Base-by-base conservation (phyloP, 1,140 invertebrate genomes). In the Apocrypta bakeri region DNA sequence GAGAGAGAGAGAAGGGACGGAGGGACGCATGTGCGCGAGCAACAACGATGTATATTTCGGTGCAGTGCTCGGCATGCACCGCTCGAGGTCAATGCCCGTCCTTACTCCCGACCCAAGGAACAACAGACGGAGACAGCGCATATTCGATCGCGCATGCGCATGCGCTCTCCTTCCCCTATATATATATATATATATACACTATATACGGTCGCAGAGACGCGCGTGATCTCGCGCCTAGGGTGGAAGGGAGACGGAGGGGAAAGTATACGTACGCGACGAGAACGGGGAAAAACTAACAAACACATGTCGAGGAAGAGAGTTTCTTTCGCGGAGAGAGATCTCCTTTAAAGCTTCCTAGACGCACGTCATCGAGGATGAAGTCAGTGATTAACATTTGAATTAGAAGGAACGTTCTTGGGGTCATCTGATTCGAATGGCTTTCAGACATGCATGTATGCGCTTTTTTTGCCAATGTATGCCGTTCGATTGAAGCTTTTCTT, bases 51-150 rank as follows among this genome's bases (percentile, higher is more conserved):
- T 79, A 85, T 91, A 91, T 91, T 91, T 91, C 89, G 90, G 90
- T 91, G 90, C 90, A 92, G 90, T 88, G 89, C 88, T 48, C 48
- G 88, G 87, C 86, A 89, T 89, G 90, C 89, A 91, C 87, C 87
- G 89, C 84, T 86, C 79, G 90, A 91, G 91, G 91, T 92, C 91
- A 92, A 92, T 92, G 91, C 90, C 91, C 91, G 91, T 92, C 90
- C 91, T 92, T 92, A 92, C 91, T 90, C 90, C 88, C 89, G 89
- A 87, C 89, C 87, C 88, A 89, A 91, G 90, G 89, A 90, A 90
- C 48, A 72, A 24, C n/a, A 6, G 63, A 66, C 24, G 27, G 63
- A 66, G 63, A 66, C 63, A 86, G 87, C 87, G 88, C 84, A 83
- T 66, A 63, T 81, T 25, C 8, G 64, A 37, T 17, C 7, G 21